A percentile compares a stretch with the other conserved stretches of the same genome.
phyloP scores from a whole-genome alignment of 2,797 vertebrate genomes.

The Mormyrops boulengeri region DNA sequence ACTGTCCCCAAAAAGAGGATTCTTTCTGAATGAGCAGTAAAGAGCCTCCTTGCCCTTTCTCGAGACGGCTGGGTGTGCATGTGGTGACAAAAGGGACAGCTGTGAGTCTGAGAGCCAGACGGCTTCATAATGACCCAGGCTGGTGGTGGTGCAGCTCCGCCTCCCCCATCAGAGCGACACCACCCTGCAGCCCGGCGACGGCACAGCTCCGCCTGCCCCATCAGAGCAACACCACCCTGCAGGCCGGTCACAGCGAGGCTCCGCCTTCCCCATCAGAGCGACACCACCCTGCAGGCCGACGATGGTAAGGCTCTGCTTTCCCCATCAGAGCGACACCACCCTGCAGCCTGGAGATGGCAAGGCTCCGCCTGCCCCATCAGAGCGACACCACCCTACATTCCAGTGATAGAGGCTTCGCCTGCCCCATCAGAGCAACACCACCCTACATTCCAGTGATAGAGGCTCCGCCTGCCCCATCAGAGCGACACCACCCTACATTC shows the following conservation, averaged over 20 bases:
- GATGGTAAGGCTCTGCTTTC: neutral
- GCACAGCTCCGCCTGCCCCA: neutral
- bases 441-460: no score
- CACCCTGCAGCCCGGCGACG: no score
- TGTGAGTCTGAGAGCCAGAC: neutral
- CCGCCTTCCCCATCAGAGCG: no score
- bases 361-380: no score
- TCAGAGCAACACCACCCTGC: neutral
- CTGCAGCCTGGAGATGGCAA: neutral
- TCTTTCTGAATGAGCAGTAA: neutral
- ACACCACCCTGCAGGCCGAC: no score
- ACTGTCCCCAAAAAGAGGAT: neutral
- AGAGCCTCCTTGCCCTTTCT: neutral
- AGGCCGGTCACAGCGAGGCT: neutral
- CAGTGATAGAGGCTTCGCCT: neutral
- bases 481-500: no score
- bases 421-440: neutral
- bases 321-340: neutral
- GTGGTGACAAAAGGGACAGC: neutral
- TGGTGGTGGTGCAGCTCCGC: neutral
- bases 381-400: no score
- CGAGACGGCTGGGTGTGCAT: neutral
- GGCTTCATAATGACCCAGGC: neutral
- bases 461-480: no score
- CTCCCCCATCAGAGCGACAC: neutral